Evolutionary conservation across 2,888 invertebrate genomes (phyloP).

Genomic region (Cheilosia impressa): DNA sequence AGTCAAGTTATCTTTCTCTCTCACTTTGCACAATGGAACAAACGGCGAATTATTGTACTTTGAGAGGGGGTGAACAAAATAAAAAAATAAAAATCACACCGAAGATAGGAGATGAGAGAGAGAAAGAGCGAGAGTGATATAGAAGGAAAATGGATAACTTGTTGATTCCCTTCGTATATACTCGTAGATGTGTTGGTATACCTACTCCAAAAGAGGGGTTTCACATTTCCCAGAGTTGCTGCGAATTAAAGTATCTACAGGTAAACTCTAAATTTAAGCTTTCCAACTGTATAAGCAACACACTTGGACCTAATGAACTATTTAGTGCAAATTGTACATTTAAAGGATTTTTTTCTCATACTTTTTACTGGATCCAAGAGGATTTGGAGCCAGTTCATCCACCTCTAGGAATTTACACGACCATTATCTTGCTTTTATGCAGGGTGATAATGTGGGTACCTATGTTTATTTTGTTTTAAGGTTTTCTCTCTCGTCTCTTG

Average conservation of each 20-base stretch:
- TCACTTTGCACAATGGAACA: constrained; percentile 54
- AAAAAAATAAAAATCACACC: constrained; percentile 1
- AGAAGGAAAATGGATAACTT: constrained; percentile 67
- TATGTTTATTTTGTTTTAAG: constrained; percentile 2
- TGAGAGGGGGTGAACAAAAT: constrained; percentile 1
- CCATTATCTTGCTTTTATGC: constrained; percentile 48
- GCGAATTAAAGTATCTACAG: constrained; percentile 73
- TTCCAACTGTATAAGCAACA: constrained; percentile 9
- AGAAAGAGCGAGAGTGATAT: constrained; percentile 69
- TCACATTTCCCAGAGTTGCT: constrained; percentile 46
- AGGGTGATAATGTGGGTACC: constrained; percentile 55
- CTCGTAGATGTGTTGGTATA: constrained; percentile 23
- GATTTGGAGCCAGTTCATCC: constrained; percentile 46
- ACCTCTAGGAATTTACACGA: constrained; percentile 34
- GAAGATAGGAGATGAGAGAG: constrained; percentile 52
- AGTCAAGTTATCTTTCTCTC: constrained; percentile 45
- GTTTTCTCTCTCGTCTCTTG: constrained; percentile 20
- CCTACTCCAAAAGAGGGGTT: constrained; percentile 4
- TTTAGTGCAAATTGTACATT: constrained; percentile 26
- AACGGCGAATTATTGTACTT: constrained; percentile 15
- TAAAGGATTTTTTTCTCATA: constrained; percentile 10
- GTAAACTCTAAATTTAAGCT: constrained; percentile 49
- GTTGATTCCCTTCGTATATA: constrained; percentile 53
- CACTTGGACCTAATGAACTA: constrained; percentile 67
- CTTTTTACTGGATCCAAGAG: not conserved